These are phyloP conservation scores for Glyptemys insculpta DNA, from an alignment of 2,797 vertebrate species.

Conservation along the genomic window DNA sequence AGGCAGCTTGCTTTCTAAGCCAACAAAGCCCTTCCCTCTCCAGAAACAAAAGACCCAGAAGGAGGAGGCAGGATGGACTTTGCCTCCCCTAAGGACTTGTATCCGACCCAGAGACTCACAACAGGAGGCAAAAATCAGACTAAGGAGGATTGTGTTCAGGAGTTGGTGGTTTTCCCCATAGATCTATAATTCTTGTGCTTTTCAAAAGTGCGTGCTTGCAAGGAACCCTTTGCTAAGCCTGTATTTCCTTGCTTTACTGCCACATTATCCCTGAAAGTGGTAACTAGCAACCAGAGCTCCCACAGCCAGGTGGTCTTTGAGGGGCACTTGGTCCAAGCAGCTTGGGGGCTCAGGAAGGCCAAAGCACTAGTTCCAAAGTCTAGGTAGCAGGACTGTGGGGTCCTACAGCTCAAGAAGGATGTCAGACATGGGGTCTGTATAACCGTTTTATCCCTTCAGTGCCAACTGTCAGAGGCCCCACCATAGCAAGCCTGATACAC, in stretches of 20 bases:
- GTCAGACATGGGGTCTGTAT: neutral
- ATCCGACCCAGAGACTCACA: neutral
- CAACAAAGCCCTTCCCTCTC: too few species aligned
- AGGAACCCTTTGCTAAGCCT: neutral
- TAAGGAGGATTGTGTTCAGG: neutral
- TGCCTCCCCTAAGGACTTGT: neutral
- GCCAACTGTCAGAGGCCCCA: neutral
- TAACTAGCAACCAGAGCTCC: neutral
- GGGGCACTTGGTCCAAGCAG: neutral
- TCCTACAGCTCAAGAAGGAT: neutral
- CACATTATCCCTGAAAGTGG: neutral
- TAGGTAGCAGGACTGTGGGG: neutral
- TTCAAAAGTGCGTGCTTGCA: neutral
- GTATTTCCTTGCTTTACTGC: neutral
- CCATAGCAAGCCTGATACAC: too few species aligned
- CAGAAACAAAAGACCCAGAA: too few species aligned
- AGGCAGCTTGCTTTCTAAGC: too few species aligned
- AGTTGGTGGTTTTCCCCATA: neutral
- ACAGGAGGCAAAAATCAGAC: neutral
- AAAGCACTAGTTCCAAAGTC: neutral
- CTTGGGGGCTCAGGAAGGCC: neutral
- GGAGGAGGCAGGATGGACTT: neutral
- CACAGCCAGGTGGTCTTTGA: neutral
- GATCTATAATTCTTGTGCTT: neutral
- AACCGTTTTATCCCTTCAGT: neutral